Conservation (phyloP, 2,797 vertebrate genomes). For the Denticeps clupeoides region DNA sequence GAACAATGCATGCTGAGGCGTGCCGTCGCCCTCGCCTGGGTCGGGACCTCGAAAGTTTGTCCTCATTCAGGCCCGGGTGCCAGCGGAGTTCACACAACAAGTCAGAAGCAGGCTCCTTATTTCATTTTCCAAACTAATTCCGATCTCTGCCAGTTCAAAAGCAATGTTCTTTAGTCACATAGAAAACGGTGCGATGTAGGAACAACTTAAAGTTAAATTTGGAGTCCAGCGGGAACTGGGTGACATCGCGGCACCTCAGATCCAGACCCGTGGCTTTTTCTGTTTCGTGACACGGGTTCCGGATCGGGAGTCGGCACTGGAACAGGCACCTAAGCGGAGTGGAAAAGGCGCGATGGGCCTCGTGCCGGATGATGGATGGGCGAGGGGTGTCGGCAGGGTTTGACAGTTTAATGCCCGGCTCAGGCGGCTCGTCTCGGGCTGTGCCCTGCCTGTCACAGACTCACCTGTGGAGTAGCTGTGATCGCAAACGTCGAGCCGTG, state of each 20-base stretch:
- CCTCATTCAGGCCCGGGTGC: slow-evolving; percentile 6
- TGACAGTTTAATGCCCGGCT: slow-evolving; percentile 23
- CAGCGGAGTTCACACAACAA: slow-evolving; percentile 10
- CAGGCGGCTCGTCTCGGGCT: neutral
- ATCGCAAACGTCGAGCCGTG: neutral
- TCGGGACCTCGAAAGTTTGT: slow-evolving; percentile 13
- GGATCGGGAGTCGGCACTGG: too few species aligned
- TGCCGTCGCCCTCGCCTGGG: slow-evolving; percentile 3
- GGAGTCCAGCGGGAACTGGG: too few species aligned
- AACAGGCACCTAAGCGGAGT: too few species aligned
- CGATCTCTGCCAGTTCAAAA: neutral
- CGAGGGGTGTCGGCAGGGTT: slow-evolving; percentile 12
- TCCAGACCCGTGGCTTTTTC: too few species aligned
- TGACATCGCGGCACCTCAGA: too few species aligned
- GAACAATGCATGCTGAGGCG: slow-evolving; percentile 21
- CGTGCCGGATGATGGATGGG: slow-evolving; percentile 18
- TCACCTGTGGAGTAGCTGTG: slow-evolving; percentile 12
- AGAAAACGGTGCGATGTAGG: too few species aligned
- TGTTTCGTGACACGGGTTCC: too few species aligned
- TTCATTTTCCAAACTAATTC: neutral
- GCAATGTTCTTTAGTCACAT: too few species aligned
- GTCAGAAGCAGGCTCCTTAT: slow-evolving; percentile 6
- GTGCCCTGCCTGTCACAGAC: slow-evolving; percentile 13
- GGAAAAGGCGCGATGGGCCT: too few species aligned
- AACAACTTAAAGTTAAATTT: too few species aligned